Percentiles rank a stretch among this genome's conserved stretches.
Evolutionary conservation across 2,797 vertebrate species (phyloP).

Genomic region (Xiphorhynchus erythropygius): DNA sequence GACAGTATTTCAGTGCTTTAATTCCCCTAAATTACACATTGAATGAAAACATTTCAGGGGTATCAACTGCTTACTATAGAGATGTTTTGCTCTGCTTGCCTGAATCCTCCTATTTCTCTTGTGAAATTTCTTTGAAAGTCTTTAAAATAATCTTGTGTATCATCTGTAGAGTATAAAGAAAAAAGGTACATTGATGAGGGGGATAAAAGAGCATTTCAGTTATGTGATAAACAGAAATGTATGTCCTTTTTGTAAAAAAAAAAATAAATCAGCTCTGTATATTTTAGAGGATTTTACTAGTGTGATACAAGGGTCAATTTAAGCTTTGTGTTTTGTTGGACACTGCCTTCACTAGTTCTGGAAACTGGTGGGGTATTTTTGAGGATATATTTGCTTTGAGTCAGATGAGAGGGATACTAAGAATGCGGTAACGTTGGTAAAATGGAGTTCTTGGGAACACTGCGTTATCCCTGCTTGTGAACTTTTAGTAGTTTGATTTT

Average conservation of each 20-base stretch:
- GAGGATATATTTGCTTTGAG: neutral
- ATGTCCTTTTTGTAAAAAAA: neutral
- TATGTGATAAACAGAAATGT: neutral
- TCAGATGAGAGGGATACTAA: neutral
- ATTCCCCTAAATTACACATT: neutral
- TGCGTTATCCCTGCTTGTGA: neutral
- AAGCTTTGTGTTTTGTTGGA: neutral
- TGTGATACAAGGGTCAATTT: neutral
- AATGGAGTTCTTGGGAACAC: neutral
- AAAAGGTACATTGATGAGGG: neutral
- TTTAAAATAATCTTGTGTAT: neutral
- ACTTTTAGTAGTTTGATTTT: neutral
- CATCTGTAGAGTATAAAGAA: neutral
- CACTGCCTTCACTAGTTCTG: neutral
- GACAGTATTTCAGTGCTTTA: neutral
- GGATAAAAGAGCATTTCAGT: neutral
- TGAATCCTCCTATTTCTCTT: neutral
- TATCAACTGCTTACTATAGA: neutral
- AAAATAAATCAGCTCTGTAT: neutral
- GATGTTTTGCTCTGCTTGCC: neutral
- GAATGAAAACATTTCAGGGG: neutral
- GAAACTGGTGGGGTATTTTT: neutral
- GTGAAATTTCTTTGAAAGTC: neutral
- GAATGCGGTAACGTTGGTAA: neutral
- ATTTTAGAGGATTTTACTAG: neutral